Evolutionary conservation across 35 echinoderm and acorn worm species (phyloP).

Genomic region (Acanthaster planci): DNA sequence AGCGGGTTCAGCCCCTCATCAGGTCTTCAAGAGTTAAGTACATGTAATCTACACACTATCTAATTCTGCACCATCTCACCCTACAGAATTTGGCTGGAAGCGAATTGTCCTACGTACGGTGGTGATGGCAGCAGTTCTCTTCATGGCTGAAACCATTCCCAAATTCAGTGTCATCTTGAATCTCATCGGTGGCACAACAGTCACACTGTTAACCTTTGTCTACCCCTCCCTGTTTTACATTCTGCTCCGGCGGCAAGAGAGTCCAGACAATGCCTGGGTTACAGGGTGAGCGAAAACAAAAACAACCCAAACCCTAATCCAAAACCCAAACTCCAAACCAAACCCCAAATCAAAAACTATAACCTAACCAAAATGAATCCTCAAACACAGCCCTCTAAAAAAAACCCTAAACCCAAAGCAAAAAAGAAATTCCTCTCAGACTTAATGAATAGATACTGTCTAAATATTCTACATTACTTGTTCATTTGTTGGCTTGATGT

Average conservation of each 20-base stretch:
- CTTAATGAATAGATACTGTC: too few species aligned
- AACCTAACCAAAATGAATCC: too few species aligned
- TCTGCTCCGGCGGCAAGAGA: slow-evolving; percentile 12
- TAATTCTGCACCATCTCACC: slow-evolving; percentile 7
- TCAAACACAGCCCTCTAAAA: too few species aligned
- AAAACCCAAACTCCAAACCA: too few species aligned
- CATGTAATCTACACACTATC: too few species aligned
- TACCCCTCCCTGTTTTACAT: slow-evolving; percentile 88
- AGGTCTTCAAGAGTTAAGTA: too few species aligned
- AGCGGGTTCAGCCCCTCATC: too few species aligned
- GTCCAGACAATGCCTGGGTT: background rate
- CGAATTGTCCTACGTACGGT: slow-evolving; percentile 56
- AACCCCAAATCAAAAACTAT: too few species aligned
- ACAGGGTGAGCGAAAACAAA: background rate
- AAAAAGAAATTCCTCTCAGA: too few species aligned
- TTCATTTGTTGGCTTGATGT: background rate
- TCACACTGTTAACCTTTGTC: slow-evolving; percentile 74
- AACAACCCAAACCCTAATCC: too few species aligned
- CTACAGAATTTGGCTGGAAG: slow-evolving; percentile 81
- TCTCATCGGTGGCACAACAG: slow-evolving; percentile 76
- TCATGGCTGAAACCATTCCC: slow-evolving; percentile 85
- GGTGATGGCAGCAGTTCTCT: slow-evolving; percentile 49
- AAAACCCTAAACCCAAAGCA: too few species aligned
- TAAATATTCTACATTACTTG: too few species aligned
- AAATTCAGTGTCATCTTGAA: slow-evolving; percentile 87